Evolutionary conservation across 2,888 invertebrate species (phyloP), one percentile per base, ranked within the genome.

Genomic region (Polyommatus icarus): DNA sequence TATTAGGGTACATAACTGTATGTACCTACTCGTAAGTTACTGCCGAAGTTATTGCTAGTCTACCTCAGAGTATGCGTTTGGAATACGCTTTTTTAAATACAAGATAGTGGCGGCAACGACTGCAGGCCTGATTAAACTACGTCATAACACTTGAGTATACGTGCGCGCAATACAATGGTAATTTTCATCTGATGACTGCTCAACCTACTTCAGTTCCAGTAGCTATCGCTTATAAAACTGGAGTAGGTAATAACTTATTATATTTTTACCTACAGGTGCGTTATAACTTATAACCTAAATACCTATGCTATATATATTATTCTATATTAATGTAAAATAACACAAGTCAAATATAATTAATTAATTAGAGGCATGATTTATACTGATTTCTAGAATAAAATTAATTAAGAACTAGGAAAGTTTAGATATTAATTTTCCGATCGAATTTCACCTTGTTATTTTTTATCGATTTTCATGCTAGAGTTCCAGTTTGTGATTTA

Each of bases 401-500:
- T 67, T 67, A 67, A 15, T 67, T 67, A 67, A 15, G 29, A 67
- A 67, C 15, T 29, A 61, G 32, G 29, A 32, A 67, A 67, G 67
- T 29, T 29, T 1, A 67, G 15, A 67, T 29, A 67, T 67, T 67
- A 67, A 67, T 67, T 67, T 67, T 67, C 67, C 67, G 67, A 67
- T 67, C 29, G 15, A 15, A 29, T 67, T 67, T 67, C 15, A 32
- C 29, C 67, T 67, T 67, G 67, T 67, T 67, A 67, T 67, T 67
- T 67, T 61, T 67, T 67, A 67, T 67, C 29, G 67, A 67, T 67
- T 67, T 67, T 67, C 29, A 29, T 67, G 67, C 67, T 32, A 32
- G 61, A 67, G 29, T 29, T 29, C 29, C 24, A 15, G 29, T 29
- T 29, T 18, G 32, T 67, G 67, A 67, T 67, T 67, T 24, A 12